A percentile compares a stretch with the other conserved stretches of the same genome.
Conservation (phyloP, 2,888 invertebrate genomes). For the Orchesella flavescens region DNA sequence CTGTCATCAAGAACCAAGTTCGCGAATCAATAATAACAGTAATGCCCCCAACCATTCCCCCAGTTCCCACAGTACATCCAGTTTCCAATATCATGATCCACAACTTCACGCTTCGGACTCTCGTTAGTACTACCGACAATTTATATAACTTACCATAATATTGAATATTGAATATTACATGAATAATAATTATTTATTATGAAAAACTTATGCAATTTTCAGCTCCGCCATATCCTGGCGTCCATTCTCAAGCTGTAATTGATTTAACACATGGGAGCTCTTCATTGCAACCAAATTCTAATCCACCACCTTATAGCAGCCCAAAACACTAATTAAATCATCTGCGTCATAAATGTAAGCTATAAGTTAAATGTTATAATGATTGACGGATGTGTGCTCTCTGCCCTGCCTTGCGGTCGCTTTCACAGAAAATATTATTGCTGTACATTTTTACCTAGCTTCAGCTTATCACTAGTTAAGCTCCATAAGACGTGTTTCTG, state of each 20-base stretch:
- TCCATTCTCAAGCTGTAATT: not conserved
- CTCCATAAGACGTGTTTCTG: no score
- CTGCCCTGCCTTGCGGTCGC: no score
- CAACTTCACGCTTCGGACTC: slow-evolving; percentile 28
- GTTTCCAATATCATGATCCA: slow-evolving; percentile 32
- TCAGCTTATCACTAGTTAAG: no score
- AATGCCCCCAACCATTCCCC: no score
- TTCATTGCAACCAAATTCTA: not conserved
- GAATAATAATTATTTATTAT: not conserved
- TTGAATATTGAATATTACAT: not conserved
- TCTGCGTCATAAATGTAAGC: not conserved
- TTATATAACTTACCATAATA: not conserved
- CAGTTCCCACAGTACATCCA: not conserved
- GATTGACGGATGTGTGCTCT: no score
- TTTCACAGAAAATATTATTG: no score
- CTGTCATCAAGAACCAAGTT: not conserved
- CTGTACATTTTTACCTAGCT: no score
- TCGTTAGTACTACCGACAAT: slow-evolving; percentile 29
- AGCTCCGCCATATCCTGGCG: slow-evolving; percentile 23
- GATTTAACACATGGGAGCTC: not conserved
- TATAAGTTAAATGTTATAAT: no score
- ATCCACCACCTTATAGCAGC: slow-evolving; percentile 36
- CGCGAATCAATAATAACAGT: not conserved
- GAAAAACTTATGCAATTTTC: not conserved
- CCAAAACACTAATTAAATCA: slow-evolving; percentile 8